These are phyloP conservation scores for Trichacis sp. DNA, from an alignment of 2,888 invertebrate genomes.

Conservation along the genomic window DNA sequence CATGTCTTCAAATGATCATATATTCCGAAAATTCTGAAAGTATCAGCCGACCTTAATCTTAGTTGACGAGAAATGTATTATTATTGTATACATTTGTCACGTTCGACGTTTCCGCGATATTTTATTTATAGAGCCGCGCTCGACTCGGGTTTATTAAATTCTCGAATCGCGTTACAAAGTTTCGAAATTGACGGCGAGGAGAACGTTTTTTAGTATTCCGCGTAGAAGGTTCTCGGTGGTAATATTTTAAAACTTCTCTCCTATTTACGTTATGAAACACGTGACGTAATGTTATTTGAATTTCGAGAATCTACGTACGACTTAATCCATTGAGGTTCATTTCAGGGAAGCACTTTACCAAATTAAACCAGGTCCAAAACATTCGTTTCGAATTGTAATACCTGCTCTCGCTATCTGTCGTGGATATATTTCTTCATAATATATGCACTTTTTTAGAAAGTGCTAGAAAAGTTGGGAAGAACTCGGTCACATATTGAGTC, in stretches of 20 bases:
- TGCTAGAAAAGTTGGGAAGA: too few species aligned
- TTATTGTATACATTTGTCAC: too few species aligned
- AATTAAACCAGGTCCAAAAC: not conserved
- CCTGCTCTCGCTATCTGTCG: not conserved
- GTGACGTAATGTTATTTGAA: constrained; percentile 1
- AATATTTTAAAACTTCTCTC: not conserved
- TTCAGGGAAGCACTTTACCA: not conserved
- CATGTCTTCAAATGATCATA: too few species aligned
- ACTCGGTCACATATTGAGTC: too few species aligned
- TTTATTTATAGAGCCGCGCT: not conserved
- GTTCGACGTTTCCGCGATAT: not conserved
- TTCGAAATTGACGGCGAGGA: not conserved
- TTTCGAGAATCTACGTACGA: not conserved
- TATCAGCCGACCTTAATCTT: too few species aligned
- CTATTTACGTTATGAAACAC: not conserved
- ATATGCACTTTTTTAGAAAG: too few species aligned
- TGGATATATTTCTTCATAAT: too few species aligned
- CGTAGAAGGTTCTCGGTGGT: not conserved
- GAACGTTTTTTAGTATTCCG: not conserved
- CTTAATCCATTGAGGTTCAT: not conserved
- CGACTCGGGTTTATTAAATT: not conserved
- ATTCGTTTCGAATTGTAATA: not conserved
- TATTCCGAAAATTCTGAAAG: too few species aligned
- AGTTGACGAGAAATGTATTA: too few species aligned
- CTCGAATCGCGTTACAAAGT: not conserved